Evolutionary conservation across 2,888 invertebrate genomes (phyloP).

Genomic region (Tetrapedia diversipes): DNA sequence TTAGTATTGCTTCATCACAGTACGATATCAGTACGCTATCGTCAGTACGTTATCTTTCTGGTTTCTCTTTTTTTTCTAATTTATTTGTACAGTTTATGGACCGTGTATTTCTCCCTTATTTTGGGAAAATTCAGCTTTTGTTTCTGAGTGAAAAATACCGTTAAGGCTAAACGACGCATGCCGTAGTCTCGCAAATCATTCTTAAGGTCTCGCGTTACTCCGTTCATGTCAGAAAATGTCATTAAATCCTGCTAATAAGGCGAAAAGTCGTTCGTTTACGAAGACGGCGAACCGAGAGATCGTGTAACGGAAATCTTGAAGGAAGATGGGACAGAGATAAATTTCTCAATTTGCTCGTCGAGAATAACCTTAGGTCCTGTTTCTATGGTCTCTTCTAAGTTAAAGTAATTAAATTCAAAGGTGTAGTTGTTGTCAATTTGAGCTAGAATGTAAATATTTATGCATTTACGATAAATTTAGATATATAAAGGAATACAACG

Average conservation of each 20-base stretch:
- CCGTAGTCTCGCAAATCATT: constrained; percentile 61
- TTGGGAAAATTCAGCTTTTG: not conserved
- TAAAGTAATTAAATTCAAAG: not conserved
- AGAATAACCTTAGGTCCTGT: not conserved
- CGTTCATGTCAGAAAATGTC: constrained; percentile 42
- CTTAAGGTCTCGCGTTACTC: constrained; percentile 31
- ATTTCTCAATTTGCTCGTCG: not conserved
- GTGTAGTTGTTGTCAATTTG: too few species aligned
- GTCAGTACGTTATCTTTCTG: too few species aligned
- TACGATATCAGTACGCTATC: too few species aligned
- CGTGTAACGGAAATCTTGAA: not conserved
- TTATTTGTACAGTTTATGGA: too few species aligned
- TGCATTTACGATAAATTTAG: too few species aligned
- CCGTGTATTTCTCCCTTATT: too few species aligned
- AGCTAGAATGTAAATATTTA: too few species aligned
- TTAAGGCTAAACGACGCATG: not conserved
- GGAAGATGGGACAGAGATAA: not conserved
- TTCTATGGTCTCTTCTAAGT: not conserved
- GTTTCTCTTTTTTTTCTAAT: too few species aligned
- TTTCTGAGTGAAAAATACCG: not conserved
- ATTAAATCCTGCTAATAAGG: constrained; percentile 34
- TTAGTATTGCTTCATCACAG: too few species aligned
- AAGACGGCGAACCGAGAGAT: not conserved
- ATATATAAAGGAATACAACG: too few species aligned
- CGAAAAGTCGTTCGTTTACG: not conserved